Evolutionary conservation across 2,888 invertebrate species (phyloP).

Genomic region (Venusia cambrica): DNA sequence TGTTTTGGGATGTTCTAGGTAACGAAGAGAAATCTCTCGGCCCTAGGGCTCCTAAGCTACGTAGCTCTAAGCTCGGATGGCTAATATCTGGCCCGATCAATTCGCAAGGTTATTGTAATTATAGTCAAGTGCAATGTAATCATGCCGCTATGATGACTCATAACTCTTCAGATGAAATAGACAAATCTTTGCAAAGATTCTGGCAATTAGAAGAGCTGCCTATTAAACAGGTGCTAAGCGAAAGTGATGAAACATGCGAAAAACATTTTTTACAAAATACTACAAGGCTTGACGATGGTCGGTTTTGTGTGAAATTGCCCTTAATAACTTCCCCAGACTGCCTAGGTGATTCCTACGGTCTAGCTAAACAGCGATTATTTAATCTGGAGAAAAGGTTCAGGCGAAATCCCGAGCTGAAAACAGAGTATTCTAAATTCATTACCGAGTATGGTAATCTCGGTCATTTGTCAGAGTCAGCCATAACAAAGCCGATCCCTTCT

Average conservation of each 20-base stretch:
- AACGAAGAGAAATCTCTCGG: background rate
- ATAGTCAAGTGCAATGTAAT: background rate
- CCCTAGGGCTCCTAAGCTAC: background rate
- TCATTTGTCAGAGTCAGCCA: background rate
- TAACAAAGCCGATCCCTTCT: background rate
- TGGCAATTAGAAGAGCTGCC: background rate
- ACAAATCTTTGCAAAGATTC: background rate
- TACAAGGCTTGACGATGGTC: background rate
- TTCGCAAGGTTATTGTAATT: background rate
- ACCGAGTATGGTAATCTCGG: background rate
- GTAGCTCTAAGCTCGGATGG: background rate
- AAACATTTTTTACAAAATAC: background rate
- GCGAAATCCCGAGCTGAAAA: too few species aligned
- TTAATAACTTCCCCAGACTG: background rate
- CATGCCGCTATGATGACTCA: background rate
- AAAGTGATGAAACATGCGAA: background rate
- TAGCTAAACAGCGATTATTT: conserved; percentile 18
- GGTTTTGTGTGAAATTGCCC: conserved; percentile 1
- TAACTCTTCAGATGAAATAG: background rate
- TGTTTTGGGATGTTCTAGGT: conserved; percentile 3
- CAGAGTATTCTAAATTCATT: background rate
- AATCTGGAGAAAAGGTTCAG: too few species aligned
- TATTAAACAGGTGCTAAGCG: background rate
- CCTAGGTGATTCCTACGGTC: background rate
- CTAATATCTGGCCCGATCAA: background rate